Evolutionary conservation across 2,888 invertebrate genomes (phyloP), one percentile per base, ranked within the genome.

Genomic region (Amphipoea lucens): DNA sequence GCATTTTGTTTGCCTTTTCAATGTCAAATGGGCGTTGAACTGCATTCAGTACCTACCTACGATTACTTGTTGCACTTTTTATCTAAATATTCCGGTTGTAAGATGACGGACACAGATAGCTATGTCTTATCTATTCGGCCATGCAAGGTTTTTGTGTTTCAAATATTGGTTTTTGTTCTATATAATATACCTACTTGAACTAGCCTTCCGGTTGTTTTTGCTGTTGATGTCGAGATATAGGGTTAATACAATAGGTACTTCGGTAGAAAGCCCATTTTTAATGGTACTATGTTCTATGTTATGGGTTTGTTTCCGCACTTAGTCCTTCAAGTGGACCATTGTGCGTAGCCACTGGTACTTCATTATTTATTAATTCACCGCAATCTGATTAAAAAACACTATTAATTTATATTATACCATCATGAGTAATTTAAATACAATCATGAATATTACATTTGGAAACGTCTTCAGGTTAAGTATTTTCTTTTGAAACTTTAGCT

Each of bases 21-120:
- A 92, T 92, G 92, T 92, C 93, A 91, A 88, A 82, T 85, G 86
- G 90, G 87, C 93, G 89, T 91, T 92, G 94, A 93, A 92, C 93
- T 89, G 87, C 78, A 78, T 82, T 89, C 82, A 81, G 82, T 83
- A 74, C 48, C 20, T 79, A 86, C n/a, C 45, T 69, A 42, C 40
- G 9, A 57, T 36, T 57, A 74, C 87, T 92, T 92, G 90, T 92
- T 91, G 88, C 88, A 88, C 82, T 91, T 90, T 90, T 90, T 90
- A 89, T 89, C 82, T 89, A 89, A 85, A 85, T 87, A 84, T 90
- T 88, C 83, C 81, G 84, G 45, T 87, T 83, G 81, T 73, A 57
- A 66, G 76, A 74, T 81, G 60, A 67, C 65, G 71, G 66, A 81
- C 63, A 42, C 74, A 79, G 60, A 85, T 83, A 78, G 65, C 45